Evolutionary conservation across 2,797 vertebrate genomes (phyloP), one percentile per base, ranked within the genome.

Genomic region (Pipistrellus pygmaeus): DNA sequence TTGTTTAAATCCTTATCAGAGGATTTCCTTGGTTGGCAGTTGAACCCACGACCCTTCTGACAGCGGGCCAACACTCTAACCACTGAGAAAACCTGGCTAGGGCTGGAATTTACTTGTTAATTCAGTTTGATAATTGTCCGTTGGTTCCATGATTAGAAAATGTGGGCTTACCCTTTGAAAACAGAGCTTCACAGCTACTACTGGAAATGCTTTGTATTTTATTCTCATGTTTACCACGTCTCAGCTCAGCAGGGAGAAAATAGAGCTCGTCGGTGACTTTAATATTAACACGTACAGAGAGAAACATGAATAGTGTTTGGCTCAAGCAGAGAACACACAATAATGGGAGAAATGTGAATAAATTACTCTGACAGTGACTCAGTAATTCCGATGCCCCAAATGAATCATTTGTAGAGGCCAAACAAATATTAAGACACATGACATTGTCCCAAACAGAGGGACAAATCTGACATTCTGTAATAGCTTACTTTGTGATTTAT

Each of bases 361-460:
- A 77, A 83, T 95, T 64, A 81, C 75, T 73, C 85, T 93, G 69
- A 81, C 51, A 20, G 44, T 95, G 95, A 92, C 91, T 95, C 93
- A 91, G 81, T 95, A 88, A 87, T 92, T 88, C 93, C 53, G 51
- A 80, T 90, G 82, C 51, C 88, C 55, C 21, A 46, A 78, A 89
- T 96, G 95, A 96, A 91, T 97, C 97, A 96, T 75, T 62, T 55
- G 68, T 91, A 53, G 73, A 75, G 32, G n/a, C 95, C 92, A 95
- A 93, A 88, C 60, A 94, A 83, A 57, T 46, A 68, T 92, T 80
- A 77, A 88, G 44, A 85, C 44, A 85, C 83, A 73, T 55, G 68
- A 77, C 85, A 77, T 53, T 85, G 44, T 53, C 85, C 60, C 71
- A 83, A 95, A 90, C 93, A 93, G 57, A 76, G 84, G 69, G 62